Conservation (phyloP, 2,797 vertebrate species). For the Salmo trutta region DNA sequence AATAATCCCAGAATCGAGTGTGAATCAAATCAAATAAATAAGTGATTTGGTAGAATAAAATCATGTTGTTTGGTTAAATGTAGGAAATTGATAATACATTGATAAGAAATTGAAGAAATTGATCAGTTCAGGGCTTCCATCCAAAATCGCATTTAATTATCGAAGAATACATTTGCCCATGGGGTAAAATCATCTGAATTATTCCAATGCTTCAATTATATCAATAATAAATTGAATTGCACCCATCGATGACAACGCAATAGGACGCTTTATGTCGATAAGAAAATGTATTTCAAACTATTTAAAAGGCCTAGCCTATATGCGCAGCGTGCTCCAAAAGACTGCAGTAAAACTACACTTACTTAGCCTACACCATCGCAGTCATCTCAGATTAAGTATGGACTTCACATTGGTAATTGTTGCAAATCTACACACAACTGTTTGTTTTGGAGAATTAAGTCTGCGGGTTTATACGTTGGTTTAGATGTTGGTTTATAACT, state of each 20-base stretch:
- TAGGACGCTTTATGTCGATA: neutral
- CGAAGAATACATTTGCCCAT: neutral
- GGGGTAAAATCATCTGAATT: neutral
- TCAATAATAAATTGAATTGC: neutral
- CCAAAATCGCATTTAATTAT: neutral
- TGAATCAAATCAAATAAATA: neutral
- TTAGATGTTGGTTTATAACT: conserved; percentile 84
- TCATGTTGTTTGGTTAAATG: neutral
- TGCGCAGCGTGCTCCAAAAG: neutral
- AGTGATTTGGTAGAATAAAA: neutral
- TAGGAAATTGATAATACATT: neutral
- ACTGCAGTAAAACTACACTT: conserved; percentile 24
- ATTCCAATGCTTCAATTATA: neutral
- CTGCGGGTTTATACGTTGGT: conserved; percentile 74
- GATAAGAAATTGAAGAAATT: neutral
- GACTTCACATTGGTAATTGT: conserved; percentile 56
- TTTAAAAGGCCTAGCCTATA: too few species aligned
- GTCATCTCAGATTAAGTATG: conserved; percentile 41
- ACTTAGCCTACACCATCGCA: conserved; percentile 24
- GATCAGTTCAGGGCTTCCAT: neutral
- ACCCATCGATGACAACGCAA: neutral
- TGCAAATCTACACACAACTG: conserved; percentile 77
- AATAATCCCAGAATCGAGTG: neutral
- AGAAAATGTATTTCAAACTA: neutral
- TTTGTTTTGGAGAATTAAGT: conserved; percentile 75